Base-by-base conservation (phyloP, 2,113 vertebrate genomes). In the Toxostoma redivivum region DNA sequence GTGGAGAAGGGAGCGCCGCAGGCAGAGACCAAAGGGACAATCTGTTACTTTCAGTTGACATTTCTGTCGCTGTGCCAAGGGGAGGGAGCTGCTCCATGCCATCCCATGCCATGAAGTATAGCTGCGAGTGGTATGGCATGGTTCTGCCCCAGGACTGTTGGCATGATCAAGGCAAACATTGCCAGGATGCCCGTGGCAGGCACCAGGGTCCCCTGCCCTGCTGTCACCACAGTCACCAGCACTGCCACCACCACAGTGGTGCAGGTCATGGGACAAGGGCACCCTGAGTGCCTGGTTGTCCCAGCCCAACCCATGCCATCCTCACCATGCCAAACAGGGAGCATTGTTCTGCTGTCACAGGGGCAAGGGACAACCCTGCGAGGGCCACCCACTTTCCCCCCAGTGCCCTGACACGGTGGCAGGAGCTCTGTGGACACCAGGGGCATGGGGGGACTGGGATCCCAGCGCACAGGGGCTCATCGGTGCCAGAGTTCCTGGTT, bases 301-400 rank as follows among this genome's bases (percentile, higher is more conserved):
- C 45, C 58, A 54, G 44, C 51, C 16, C 1, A 5, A 33, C 10
- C 33, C 0, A 3, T 33, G 72, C 77, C 1, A 3, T 37, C n/a
- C 33, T 76, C 2, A 3, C 2, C 2, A 37, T 18, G 50, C 37
- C 0, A 0, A 40, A n/a, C 0, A 2, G 33, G 33, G 20, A 64
- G 4, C 2, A 3, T 6, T 48, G 35, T 27, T 51, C 30, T 48
- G 37, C 54, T 0, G 0, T 40, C n/a, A 38, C 53, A 1, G 5
- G 37, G 42, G 10, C 12, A 8, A 2, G 12, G 27, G 54, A 19
- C 16, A 7, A 48, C 53, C 20, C 72, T 16, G 27, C 2, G 1
- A 60, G 21, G 18, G 53, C 16, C 57, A 18, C 71, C 11, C 38
- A 4, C 30, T 15, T 14, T 28, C 12, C 18, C 30, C 23, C 15